phyloP scores from a whole-genome alignment of 2,797 vertebrate genomes.

The Enteromius trimaculatus region DNA sequence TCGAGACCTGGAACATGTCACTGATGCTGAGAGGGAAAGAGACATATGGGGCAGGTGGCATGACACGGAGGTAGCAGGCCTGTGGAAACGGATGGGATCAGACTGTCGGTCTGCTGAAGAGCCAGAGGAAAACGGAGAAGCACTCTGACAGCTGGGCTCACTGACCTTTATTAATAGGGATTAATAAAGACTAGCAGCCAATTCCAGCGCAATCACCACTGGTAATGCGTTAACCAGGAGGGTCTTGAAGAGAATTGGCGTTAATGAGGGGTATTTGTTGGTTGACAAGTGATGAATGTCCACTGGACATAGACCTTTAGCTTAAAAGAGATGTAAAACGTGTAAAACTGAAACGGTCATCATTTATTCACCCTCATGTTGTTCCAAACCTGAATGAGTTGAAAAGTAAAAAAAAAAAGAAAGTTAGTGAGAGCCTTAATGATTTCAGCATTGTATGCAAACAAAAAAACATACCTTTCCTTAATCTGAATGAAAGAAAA shows the following conservation, averaged over 20 bases:
- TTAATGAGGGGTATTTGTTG: conserved; percentile 26
- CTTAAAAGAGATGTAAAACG: not conserved
- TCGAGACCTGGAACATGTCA: conserved; percentile 61
- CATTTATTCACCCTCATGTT: not conserved
- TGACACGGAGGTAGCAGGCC: conserved; percentile 6
- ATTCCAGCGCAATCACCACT: conserved; percentile 18
- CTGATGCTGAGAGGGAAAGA: conserved; percentile 34
- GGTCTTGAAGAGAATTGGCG: conserved; percentile 22
- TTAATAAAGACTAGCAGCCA: conserved; percentile 25
- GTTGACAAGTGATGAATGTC: conserved; percentile 21
- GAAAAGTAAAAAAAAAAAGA: no score
- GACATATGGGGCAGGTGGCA: conserved; percentile 46
- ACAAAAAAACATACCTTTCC: not conserved
- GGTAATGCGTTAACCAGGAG: conserved; percentile 19
- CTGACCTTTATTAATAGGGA: conserved; percentile 38
- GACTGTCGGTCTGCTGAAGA: conserved; percentile 20
- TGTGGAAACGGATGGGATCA: conserved; percentile 13
- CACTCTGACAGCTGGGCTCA: conserved; percentile 28
- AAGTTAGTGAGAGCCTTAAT: no score
- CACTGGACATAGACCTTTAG: conserved; percentile 11
- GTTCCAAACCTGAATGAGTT: not conserved
- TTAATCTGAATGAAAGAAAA: conserved; percentile 3
- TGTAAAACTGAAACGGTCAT: not conserved
- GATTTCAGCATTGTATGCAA: not conserved
- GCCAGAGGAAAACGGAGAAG: not conserved